Conservation (phyloP, 1,140 invertebrate genomes). For the Drosophila ananassae region DNA sequence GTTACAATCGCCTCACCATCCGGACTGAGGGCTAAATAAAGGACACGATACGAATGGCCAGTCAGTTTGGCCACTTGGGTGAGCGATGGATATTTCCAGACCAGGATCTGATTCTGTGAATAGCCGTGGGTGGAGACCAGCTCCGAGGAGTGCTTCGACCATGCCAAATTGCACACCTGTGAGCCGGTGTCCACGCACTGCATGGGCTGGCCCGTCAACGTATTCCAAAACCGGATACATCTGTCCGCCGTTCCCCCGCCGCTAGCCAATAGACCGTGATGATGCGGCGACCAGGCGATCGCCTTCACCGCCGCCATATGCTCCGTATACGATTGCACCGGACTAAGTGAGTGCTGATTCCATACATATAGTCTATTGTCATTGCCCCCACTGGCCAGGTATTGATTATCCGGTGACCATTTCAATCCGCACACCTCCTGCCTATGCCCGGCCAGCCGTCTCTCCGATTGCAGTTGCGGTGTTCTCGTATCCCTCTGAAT, state of each 20-base stretch:
- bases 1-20: constrained; percentile 99
- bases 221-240: constrained; percentile 99
- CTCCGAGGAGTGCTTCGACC: constrained; percentile 99
- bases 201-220: constrained; percentile 99
- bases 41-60: constrained; percentile 98
- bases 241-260: constrained; percentile 99
- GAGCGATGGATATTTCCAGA: constrained; percentile 99
- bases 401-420: constrained; percentile 99
- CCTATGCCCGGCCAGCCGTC: constrained; percentile 94
- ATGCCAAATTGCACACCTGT: constrained; percentile 99
- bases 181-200: constrained; percentile 99
- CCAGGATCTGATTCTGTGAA: constrained; percentile 99
- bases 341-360: constrained; percentile 94
- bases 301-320: constrained; percentile 99
- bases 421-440: constrained; percentile 99
- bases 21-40: constrained; percentile 99
- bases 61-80: constrained; percentile 98
- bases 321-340: constrained; percentile 98
- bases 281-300: constrained; percentile 99
- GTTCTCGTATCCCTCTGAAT: constrained; percentile 97
- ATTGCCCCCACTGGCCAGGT: constrained; percentile 99
- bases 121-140: constrained; percentile 99
- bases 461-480: constrained; percentile 90
- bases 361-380: constrained; percentile 99
- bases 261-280: constrained; percentile 98